Percentiles rank a stretch among this genome's conserved stretches.
Evolutionary conservation across 2,888 invertebrate genomes (phyloP).

Genomic region (Drosophila setosimentum): DNA sequence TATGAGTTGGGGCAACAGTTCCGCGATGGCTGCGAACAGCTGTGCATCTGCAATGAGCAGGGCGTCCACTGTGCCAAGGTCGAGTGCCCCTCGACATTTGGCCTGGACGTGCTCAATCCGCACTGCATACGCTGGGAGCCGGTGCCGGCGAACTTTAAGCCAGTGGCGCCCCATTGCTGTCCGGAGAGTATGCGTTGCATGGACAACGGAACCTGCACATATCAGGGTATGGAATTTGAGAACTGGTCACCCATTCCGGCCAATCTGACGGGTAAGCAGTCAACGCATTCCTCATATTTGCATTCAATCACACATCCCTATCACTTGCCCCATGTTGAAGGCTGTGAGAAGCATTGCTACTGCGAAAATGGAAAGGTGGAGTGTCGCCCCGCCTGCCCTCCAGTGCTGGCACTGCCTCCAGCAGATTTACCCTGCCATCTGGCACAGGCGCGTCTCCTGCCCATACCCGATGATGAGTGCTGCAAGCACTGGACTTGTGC

Average conservation of each 20-base stretch:
- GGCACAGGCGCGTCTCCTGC: slow-evolving; percentile 88
- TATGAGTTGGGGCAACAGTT: slow-evolving; percentile 89
- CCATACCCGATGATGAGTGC: slow-evolving; percentile 92
- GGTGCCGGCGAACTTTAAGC: slow-evolving; percentile 89
- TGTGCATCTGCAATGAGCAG: slow-evolving; percentile 90
- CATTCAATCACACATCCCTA: slow-evolving; percentile 6
- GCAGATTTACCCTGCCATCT: slow-evolving; percentile 90
- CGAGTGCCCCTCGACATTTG: slow-evolving; percentile 93
- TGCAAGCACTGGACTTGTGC: slow-evolving; percentile 92
- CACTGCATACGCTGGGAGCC: slow-evolving; percentile 95
- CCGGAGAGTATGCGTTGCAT: slow-evolving; percentile 91
- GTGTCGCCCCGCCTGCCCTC: slow-evolving; percentile 93
- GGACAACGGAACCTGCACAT: slow-evolving; percentile 93
- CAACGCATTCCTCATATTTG: slow-evolving; percentile 17
- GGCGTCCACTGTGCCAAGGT: slow-evolving; percentile 92
- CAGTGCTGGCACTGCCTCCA: slow-evolving; percentile 91
- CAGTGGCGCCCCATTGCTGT: slow-evolving; percentile 92
- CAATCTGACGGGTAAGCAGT: slow-evolving; percentile 87
- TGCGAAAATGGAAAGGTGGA: slow-evolving; percentile 95
- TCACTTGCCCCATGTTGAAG: slow-evolving; percentile 77
- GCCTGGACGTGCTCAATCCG: slow-evolving; percentile 93
- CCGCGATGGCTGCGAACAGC: slow-evolving; percentile 92
- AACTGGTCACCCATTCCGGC: slow-evolving; percentile 94
- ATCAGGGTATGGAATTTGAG: slow-evolving; percentile 87
- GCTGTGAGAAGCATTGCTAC: slow-evolving; percentile 94